Percentiles rank a stretch among this genome's conserved stretches.
Evolutionary conservation across 2,113 vertebrate species (phyloP).

Genomic region (Alligator mississippiensis): DNA sequence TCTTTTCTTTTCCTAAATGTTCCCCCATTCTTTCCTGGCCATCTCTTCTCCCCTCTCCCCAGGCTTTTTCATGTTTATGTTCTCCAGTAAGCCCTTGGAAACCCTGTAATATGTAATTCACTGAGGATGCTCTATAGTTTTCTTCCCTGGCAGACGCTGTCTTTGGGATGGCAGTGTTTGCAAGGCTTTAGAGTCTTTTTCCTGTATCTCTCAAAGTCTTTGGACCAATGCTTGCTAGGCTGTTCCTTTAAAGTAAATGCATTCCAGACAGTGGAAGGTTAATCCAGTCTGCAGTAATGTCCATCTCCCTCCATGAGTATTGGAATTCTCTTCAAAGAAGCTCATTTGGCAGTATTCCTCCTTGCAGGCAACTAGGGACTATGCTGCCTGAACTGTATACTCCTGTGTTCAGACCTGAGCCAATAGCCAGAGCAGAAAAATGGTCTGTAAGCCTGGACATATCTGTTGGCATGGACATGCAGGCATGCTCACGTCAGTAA

Average conservation of each 20-base stretch:
- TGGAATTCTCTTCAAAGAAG: neutral
- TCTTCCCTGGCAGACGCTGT: neutral
- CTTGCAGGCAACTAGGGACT: neutral
- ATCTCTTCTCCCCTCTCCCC: neutral
- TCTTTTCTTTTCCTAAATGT: neutral
- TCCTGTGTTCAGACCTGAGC: neutral
- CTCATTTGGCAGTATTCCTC: neutral
- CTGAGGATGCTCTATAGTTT: neutral
- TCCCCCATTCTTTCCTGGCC: neutral
- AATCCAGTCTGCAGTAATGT: neutral
- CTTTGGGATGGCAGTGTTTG: neutral
- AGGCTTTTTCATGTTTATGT: neutral
- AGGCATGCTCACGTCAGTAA: neutral
- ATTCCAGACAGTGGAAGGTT: neutral
- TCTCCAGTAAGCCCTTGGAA: neutral
- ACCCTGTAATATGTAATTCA: neutral
- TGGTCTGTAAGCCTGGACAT: neutral
- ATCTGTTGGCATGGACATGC: neutral
- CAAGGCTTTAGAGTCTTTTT: neutral
- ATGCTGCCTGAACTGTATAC: neutral
- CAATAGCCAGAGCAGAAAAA: neutral
- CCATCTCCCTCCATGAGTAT: neutral
- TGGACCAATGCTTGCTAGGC: neutral
- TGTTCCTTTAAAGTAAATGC: neutral
- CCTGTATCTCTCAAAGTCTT: neutral